phyloP scores from a whole-genome alignment of 2,888 invertebrate species.

The Archips crataeganus region DNA sequence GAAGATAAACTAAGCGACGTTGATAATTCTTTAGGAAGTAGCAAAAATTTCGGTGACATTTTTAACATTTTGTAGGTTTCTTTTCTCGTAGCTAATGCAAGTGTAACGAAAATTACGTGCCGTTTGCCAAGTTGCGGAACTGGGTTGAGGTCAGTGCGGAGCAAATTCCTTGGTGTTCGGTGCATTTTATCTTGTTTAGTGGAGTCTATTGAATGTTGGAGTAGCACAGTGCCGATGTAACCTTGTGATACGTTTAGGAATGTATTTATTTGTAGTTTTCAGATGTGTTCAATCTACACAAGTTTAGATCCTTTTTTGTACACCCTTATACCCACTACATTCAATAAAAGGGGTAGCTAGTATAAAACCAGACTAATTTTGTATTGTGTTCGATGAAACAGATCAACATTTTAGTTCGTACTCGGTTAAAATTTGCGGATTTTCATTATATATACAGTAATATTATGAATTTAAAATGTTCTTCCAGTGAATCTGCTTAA shows the following conservation, averaged over 20 bases:
- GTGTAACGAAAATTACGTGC: constrained; percentile 39
- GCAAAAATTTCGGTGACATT: constrained; percentile 1
- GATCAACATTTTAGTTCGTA: too few relatives aligned
- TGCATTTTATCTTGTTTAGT: constrained; percentile 31
- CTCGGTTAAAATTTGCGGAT: too few relatives aligned
- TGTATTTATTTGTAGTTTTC: neutral
- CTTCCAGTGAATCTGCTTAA: neutral
- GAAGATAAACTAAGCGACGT: neutral
- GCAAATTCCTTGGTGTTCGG: constrained; percentile 32
- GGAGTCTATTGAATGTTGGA: constrained; percentile 18
- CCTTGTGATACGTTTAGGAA: neutral
- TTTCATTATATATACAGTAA: too few relatives aligned
- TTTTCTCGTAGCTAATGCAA: constrained; percentile 20
- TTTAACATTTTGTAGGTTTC: constrained; percentile 5
- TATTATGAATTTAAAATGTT: neutral
- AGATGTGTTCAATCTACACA: neutral
- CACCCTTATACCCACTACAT: too few relatives aligned
- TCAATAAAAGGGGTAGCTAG: too few relatives aligned
- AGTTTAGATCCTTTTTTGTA: too few relatives aligned
- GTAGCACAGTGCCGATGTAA: neutral
- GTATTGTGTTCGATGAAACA: too few relatives aligned
- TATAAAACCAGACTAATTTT: too few relatives aligned
- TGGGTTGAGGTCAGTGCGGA: constrained; percentile 55
- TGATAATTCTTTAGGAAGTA: constrained; percentile 2
- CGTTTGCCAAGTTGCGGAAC: constrained; percentile 50